Conservation (phyloP, 1,140 invertebrate species). For the Hypothenemus hampei region DNA sequence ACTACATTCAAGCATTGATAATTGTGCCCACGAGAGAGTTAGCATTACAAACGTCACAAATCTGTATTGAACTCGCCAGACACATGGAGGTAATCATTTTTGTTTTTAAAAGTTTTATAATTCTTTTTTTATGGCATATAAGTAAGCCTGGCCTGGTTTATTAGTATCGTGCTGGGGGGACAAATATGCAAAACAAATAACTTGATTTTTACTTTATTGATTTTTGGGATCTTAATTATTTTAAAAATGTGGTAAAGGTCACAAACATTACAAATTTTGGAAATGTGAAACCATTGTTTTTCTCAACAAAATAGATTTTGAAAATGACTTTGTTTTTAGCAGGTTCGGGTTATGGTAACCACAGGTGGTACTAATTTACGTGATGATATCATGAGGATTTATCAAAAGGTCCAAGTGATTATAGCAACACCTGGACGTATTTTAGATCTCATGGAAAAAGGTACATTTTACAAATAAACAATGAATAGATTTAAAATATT, state of each 20-base stretch:
- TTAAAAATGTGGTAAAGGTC: neutral
- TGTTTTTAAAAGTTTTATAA: neutral
- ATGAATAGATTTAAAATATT: too few relatives aligned
- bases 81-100: conserved; percentile 64
- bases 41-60: conserved; percentile 98
- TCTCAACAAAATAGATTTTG: neutral
- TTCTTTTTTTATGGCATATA: conserved; percentile 9
- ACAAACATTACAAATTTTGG: neutral
- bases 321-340: neutral
- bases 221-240: neutral
- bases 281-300: neutral
- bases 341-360: conserved; percentile 96
- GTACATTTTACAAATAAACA: conserved; percentile 4
- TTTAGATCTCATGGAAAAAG: conserved; percentile 98
- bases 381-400: conserved; percentile 99
- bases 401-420: conserved; percentile 98
- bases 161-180: conserved; percentile 19
- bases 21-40: conserved; percentile 99
- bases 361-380: conserved; percentile 95
- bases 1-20: conserved; percentile 93
- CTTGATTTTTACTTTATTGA: conserved; percentile 16
- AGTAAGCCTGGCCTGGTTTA: conserved; percentile 20
- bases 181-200: conserved; percentile 29
- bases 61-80: conserved; percentile 97
- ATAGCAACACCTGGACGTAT: conserved; percentile 99